A percentile compares a stretch with the other conserved stretches of the same genome.
These are phyloP conservation scores for Phyllopteryx taeniolatus DNA, from an alignment of 2,113 vertebrate species.

Conservation along the genomic window DNA sequence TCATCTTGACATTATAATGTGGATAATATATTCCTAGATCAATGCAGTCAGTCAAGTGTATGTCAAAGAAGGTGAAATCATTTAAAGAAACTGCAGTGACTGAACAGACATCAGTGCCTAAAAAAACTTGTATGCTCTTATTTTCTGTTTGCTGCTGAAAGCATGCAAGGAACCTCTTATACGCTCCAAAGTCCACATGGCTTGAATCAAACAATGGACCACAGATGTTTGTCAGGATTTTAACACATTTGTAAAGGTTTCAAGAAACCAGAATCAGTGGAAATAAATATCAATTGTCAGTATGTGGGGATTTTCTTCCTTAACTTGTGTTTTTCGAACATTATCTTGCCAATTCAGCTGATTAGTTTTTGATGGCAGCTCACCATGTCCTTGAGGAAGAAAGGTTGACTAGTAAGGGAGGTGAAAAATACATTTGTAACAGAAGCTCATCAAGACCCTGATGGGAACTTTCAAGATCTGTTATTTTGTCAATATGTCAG, in stretches of 20 bases:
- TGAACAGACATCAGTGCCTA: conserved; percentile 58
- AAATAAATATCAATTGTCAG: conserved; percentile 60
- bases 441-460: too few relatives aligned
- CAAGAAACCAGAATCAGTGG: conserved; percentile 62
- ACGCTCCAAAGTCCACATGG: conserved; percentile 65
- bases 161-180: conserved; percentile 61
- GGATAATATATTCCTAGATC: conserved; percentile 57
- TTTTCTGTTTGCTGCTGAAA: conserved; percentile 68
- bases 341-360: background rate
- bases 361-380: background rate
- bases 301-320: conserved; percentile 28
- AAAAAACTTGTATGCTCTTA: conserved; percentile 54
- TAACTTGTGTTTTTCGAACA: conserved; percentile 22
- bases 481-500: background rate
- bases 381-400: too few relatives aligned
- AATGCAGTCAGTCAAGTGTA: conserved; percentile 35
- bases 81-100: conserved; percentile 33
- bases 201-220: conserved; percentile 67
- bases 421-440: too few relatives aligned
- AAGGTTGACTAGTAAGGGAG: too few relatives aligned
- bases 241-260: conserved; percentile 56
- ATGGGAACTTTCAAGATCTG: background rate
- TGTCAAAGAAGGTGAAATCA: conserved; percentile 33
- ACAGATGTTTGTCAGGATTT: conserved; percentile 59
- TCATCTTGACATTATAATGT: conserved; percentile 50